A percentile compares a stretch with the other conserved stretches of the same genome.
phyloP scores from a whole-genome alignment of 2,797 vertebrate genomes.

The Acridotheres tristis region DNA sequence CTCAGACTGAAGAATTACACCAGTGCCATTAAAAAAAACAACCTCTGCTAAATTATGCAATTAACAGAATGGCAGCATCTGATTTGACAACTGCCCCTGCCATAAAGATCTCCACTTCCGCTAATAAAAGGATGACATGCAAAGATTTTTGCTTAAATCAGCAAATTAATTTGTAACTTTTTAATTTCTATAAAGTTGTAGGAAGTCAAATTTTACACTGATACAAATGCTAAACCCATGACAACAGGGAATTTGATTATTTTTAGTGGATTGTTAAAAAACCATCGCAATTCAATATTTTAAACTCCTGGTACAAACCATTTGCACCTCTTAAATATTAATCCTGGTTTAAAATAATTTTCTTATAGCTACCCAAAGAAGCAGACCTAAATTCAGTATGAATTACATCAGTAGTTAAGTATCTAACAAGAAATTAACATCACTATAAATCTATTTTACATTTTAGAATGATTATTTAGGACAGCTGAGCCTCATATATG shows the following conservation, averaged over 20 bases:
- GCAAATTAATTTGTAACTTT: not conserved
- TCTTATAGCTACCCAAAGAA: constrained; percentile 39
- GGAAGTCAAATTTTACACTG: not conserved
- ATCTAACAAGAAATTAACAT: constrained; percentile 69
- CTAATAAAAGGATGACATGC: not conserved
- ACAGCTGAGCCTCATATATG: constrained; percentile 73
- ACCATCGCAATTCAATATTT: not conserved
- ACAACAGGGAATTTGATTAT: not conserved
- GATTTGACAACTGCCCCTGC: not conserved
- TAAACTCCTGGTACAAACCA: not conserved
- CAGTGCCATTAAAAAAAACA: not conserved
- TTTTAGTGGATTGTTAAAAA: not conserved
- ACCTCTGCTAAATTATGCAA: not conserved
- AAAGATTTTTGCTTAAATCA: not conserved
- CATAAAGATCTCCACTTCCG: not conserved
- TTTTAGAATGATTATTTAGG: constrained; percentile 67
- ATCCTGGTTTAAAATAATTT: not conserved
- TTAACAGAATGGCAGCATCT: not conserved
- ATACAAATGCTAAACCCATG: not conserved
- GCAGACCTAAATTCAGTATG: not conserved
- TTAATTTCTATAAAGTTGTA: not conserved
- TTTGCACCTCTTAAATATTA: not conserved
- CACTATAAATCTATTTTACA: constrained; percentile 65
- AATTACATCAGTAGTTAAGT: constrained; percentile 63
- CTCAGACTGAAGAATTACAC: not conserved